Base-by-base conservation (phyloP, 2,888 invertebrate species). In the Chalcis sispes region DNA sequence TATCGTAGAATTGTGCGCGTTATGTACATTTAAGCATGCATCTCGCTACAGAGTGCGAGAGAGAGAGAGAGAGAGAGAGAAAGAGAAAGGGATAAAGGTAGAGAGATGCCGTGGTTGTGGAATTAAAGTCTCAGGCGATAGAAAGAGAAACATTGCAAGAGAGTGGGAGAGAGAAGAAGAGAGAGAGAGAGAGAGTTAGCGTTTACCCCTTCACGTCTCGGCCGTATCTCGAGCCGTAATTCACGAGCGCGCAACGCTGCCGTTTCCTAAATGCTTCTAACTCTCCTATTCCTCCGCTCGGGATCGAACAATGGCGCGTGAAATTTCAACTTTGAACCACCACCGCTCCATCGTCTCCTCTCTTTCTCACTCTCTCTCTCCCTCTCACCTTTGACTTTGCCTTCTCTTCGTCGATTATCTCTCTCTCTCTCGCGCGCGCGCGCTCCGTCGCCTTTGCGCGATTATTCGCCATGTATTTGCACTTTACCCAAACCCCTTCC, bases 251-350 rank as follows among this genome's bases (percentile, higher is more conserved):
- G 82, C 82, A 32, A 36, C 58, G 42, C 80, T 77, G 79, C 81
- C 81, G 79, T 78, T 86, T 84, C 85, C 86, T 85, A 87, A 87
- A 85, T 86, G 86, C 85, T 84, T 81, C 84, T 82, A 85, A 87
- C 86, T 72, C 66, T 66, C 54, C 72, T 85, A 84, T 85, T 85
- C 84, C 85, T 86, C 82, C 83, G 65, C 70, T 5, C 27, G 80
- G 79, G 83, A 86, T 86, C 84, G 86, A 87, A 87, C 87, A 86
- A 87, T 87, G 86, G 86, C 85, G 85, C 85, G 86, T 87, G 86
- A 87, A 87, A 87, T 86, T 87, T 86, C 86, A 86, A 87, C 86
- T 87, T 84, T 84, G 84, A 86, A 85, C 84, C 83, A 61, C 72
- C 77, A 71, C 78, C 69, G 67, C 76, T 66, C 69, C 79, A 59